phyloP scores from a whole-genome alignment of 2,797 vertebrate genomes.

The Morus bassanus region DNA sequence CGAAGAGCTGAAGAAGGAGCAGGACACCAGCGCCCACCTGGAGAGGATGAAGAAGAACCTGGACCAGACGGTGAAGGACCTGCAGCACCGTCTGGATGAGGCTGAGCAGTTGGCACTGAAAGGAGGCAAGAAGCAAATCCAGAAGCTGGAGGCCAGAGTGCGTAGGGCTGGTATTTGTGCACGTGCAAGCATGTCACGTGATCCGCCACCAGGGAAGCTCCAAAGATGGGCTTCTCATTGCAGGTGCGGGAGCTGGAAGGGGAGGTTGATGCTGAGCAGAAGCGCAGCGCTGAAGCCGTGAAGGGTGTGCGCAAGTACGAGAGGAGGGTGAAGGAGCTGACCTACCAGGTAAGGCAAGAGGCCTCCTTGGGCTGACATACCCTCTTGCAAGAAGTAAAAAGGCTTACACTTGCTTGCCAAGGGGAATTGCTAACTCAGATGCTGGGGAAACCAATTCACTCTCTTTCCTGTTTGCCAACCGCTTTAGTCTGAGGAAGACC shows the following conservation, averaged over 20 bases:
- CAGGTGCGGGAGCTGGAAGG: not conserved
- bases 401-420: no score
- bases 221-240: not conserved
- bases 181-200: not conserved
- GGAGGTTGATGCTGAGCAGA: not conserved
- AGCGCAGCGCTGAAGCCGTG: conserved; percentile 73
- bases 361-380: not conserved
- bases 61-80: conserved; percentile 77
- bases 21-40: conserved; percentile 81
- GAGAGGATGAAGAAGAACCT: conserved; percentile 78
- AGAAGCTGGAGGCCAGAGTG: conserved; percentile 72
- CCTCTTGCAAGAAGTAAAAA: no score
- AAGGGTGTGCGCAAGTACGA: not conserved
- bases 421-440: not conserved
- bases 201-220: not conserved
- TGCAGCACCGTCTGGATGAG: conserved; percentile 73
- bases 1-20: conserved; percentile 84
- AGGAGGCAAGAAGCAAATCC: conserved; percentile 61
- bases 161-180: not conserved
- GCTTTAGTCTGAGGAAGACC: not conserved
- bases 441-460: not conserved
- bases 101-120: conserved; percentile 75
- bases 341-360: not conserved
- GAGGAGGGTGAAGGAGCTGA: not conserved
- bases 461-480: not conserved